Base-by-base conservation (phyloP, 2,888 invertebrate species). In the Druceiella hillmani region DNA sequence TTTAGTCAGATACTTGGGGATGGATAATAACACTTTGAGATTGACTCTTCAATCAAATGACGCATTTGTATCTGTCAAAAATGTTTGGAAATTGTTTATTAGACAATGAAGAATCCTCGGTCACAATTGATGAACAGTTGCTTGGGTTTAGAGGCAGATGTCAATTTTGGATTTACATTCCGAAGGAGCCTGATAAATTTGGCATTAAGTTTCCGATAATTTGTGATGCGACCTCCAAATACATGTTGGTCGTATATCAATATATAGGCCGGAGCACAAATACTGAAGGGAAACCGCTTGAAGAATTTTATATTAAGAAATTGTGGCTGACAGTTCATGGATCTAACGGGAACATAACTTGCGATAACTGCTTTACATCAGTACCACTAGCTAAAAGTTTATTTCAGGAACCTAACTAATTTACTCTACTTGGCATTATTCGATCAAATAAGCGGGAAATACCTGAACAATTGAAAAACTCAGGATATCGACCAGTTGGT, bases 361-460 rank as follows among this genome's bases (percentile, higher is more conserved):
- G 28, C 20, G 37, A 40, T 26, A n/a, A n/a, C n/a, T n/a, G n/a
- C n/a, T n/a, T n/a, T n/a, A n/a, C 28, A 11, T 40, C 37, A n/a
- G 27, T 40, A 12, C 28, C 20, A 20, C 17, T 38, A n/a, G 1
- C 30, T 9, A 43, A 43, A 34, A 35, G 30, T 17, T 40, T 42
- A 38, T n/a, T 44, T 4, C 17, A 25, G 30, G 27, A 29, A 9
- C 22, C 9, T 20, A 7, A 20, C 9, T 7, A 20, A 20, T 20
- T 20, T 6, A 20, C 22, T 20, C 22, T 20, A 20, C 6, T 20
- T 20, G 22, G 22, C 22, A 20, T 9, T 20, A 20, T 20, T 20
- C 22, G 22, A 20, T 20, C 9, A 20, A 20, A 20, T 6, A 41
- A 45, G 34, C 25, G 41, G 17, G 40, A 46, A 31, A 39, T 38